A percentile compares a stretch with the other conserved stretches of the same genome.
phyloP scores from a whole-genome alignment of 2,113 vertebrate species.

The Microtus oregoni region DNA sequence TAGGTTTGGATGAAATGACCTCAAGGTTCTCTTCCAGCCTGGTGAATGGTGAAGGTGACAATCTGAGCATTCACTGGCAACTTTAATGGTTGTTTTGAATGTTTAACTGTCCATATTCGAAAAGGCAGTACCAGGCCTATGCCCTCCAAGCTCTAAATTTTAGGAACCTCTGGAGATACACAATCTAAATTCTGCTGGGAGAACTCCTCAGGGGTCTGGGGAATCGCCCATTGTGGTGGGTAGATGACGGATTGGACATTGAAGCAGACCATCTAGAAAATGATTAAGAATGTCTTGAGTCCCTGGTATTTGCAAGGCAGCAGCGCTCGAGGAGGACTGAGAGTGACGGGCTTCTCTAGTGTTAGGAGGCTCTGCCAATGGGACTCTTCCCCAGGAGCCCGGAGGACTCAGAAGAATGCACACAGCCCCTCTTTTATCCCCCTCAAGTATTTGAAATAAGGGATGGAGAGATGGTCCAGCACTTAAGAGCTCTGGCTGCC shows the following conservation, averaged over 20 bases:
- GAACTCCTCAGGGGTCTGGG: background rate
- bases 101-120: background rate
- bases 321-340: background rate
- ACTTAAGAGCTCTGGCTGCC: too few relatives aligned
- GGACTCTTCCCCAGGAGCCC: background rate
- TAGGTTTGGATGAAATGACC: conserved; percentile 56
- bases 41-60: background rate
- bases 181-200: background rate
- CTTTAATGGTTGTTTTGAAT: background rate
- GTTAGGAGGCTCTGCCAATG: background rate
- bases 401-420: background rate
- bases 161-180: background rate
- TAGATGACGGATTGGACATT: background rate
- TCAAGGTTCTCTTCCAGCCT: conserved; percentile 24
- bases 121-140: background rate
- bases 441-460: background rate
- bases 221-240: background rate
- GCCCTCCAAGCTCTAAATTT: background rate
- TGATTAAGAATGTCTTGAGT: background rate
- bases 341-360: background rate
- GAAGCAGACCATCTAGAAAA: background rate
- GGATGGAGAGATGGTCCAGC: background rate
- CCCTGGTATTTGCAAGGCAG: background rate
- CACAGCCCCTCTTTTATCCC: background rate
- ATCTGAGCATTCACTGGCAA: background rate